A percentile compares a stretch with the other conserved stretches of the same genome.
Conservation (phyloP, 2,888 invertebrate genomes). For the Craniophora ligustri region DNA sequence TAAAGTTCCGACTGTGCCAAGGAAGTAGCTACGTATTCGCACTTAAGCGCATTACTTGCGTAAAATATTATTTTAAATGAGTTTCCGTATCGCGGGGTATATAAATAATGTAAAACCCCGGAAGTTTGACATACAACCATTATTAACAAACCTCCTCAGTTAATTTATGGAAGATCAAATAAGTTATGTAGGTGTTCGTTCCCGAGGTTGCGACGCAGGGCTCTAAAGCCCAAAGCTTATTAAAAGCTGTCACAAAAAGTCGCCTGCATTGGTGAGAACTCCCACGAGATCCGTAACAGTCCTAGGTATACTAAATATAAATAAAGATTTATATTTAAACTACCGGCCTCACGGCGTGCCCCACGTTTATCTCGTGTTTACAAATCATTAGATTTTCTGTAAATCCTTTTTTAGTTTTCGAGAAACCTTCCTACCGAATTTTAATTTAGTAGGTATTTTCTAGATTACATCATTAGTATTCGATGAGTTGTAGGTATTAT, state of each 20-base stretch:
- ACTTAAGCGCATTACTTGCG: slow-evolving; percentile 42
- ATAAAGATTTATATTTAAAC: slow-evolving; percentile 57
- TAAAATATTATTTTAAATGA: slow-evolving; percentile 37
- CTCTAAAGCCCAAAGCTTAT: slow-evolving; percentile 82
- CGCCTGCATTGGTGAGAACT: slow-evolving; percentile 63
- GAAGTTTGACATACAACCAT: slow-evolving; percentile 51
- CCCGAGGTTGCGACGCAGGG: slow-evolving; percentile 58
- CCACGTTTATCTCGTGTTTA: no score
- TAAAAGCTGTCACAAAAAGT: slow-evolving; percentile 82
- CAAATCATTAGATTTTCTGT: no score
- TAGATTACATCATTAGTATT: no score
- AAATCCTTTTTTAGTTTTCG: no score
- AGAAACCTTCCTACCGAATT: no score
- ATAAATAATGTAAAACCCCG: slow-evolving; percentile 53
- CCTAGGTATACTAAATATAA: no score
- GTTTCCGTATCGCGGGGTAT: slow-evolving; percentile 30
- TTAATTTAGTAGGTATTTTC: no score
- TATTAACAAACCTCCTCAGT: slow-evolving; percentile 59
- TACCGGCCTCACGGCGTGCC: no score
- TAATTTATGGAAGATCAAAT: slow-evolving; percentile 64
- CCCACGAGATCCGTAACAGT: slow-evolving; percentile 64
- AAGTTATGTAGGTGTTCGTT: slow-evolving; percentile 61
- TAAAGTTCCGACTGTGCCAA: slow-evolving; percentile 15
- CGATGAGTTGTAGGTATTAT: no score
- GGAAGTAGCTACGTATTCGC: slow-evolving; percentile 8